Conservation (phyloP, 2,888 invertebrate species). For the Conomelus anceps region DNA sequence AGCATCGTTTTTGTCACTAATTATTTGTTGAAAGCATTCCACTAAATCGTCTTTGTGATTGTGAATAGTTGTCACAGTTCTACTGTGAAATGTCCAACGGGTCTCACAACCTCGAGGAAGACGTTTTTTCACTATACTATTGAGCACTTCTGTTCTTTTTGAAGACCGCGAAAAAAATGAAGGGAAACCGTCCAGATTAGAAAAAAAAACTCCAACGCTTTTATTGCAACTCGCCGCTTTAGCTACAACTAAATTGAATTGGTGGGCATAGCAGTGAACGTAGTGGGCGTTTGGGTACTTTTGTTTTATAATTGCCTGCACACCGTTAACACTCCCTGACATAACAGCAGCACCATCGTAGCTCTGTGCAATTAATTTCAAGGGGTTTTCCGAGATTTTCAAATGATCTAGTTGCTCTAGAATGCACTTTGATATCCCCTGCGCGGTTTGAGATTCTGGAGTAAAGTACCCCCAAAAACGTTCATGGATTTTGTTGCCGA, state of each 20-base stretch:
- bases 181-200: conserved; percentile 11
- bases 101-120: not conserved
- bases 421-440: no score
- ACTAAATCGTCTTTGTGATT: no score
- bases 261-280: not conserved
- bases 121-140: not conserved
- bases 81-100: not conserved
- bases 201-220: conserved; percentile 14
- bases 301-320: conserved; percentile 31
- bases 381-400: no score
- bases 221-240: not conserved
- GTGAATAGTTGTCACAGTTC: not conserved
- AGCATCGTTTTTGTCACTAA: no score
- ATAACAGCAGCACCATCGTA: not conserved
- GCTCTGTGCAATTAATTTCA: no score
- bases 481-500: no score
- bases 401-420: no score
- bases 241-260: conserved; percentile 15
- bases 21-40: no score
- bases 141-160: conserved; percentile 4
- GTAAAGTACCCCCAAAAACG: no score
- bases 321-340: conserved; percentile 31
- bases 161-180: conserved; percentile 22
- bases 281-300: conserved; percentile 11
- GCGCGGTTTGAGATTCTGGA: no score